Evolutionary conservation across 2,797 vertebrate genomes (phyloP), one percentile per base, ranked within the genome.

Genomic region (Catostomus latipinnis): DNA sequence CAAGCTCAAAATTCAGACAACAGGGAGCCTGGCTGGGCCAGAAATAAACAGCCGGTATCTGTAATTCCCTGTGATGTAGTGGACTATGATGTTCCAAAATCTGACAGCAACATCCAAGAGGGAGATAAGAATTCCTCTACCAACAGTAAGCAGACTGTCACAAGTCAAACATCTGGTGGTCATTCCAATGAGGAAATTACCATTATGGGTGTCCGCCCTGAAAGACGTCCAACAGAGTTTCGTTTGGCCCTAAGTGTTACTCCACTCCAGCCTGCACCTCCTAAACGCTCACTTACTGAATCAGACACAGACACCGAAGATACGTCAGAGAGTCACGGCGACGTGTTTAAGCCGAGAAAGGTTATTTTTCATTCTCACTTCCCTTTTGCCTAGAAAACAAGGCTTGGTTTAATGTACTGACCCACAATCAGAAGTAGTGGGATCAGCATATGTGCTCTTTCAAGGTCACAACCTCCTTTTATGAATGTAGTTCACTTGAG

Each of bases 81-180:
- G 93, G 8, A 90, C 77, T 94, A 94, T 1, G 90, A 93, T 14
- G 91, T 94, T 48, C 91, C 93, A 62, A 90, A 93, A 61, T 89
- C 90, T 6, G 91, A 94, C 6, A 6, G 62, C 16, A 58, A 13
- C 34, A 56, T 53, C 53, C 52, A 18, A 0, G 91, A 93, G 69
- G 85, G 45, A 12, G 79, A 83, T 22, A n/a, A 71, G 9, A 82
- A 5, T 0, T 8, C n/a, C 60, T 82, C 70, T 34, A 68, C 45
- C 13, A 34, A 34, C 34, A 34, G 34, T 34, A 34, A 34, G 34
- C 34, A 34, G 34, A 34, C 34, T 4, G 34, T 34, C 34, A 34
- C 34, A 34, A 34, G 34, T 34, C 34, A 34, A 34, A 34, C 34
- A 4, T 34, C 34, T 4, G 4, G 34, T 34, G 34, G 34, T 34